Percentiles rank a stretch among this genome's conserved stretches.
Evolutionary conservation across 2,888 invertebrate species (phyloP).

Genomic region (Drosophila emarginata): DNA sequence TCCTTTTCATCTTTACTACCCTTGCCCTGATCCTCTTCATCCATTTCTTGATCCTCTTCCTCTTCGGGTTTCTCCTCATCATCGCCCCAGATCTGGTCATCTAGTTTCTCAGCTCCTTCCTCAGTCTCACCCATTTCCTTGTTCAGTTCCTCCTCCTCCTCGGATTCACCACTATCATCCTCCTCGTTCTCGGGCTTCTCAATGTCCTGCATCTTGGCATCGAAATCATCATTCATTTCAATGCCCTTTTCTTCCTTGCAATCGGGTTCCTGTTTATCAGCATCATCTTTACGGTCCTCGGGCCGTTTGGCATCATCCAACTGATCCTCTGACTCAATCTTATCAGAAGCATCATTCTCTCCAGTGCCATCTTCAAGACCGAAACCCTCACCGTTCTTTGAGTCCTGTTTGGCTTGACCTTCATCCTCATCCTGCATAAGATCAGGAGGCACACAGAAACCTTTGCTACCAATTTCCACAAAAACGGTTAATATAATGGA

Average conservation of each 20-base stretch:
- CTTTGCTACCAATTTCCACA: slow-evolving; percentile 91
- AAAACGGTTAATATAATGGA: slow-evolving; percentile 93
- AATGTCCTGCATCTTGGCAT: slow-evolving; percentile 86
- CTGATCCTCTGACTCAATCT: slow-evolving; percentile 92
- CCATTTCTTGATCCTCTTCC: slow-evolving; percentile 84
- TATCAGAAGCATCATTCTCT: slow-evolving; percentile 96
- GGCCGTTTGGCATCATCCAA: slow-evolving; percentile 93
- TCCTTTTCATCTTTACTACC: slow-evolving; percentile 91
- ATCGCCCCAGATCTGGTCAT: slow-evolving; percentile 92
- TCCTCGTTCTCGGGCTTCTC: slow-evolving; percentile 85
- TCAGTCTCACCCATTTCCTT: slow-evolving; percentile 98
- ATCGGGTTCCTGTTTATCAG: slow-evolving; percentile 88
- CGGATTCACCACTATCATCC: slow-evolving; percentile 85
- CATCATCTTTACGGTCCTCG: slow-evolving; percentile 85
- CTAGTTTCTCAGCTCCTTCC: slow-evolving; percentile 91
- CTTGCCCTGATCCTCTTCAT: slow-evolving; percentile 86
- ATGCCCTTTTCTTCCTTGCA: slow-evolving; percentile 95
- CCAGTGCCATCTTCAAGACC: slow-evolving; percentile 94
- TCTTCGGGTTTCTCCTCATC: slow-evolving; percentile 90
- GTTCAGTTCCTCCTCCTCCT: slow-evolving; percentile 91
- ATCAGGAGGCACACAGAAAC: slow-evolving; percentile 96
- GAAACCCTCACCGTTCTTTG: slow-evolving; percentile 88
- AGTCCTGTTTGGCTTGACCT: slow-evolving; percentile 84
- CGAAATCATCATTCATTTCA: slow-evolving; percentile 98
- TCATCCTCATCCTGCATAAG: slow-evolving; percentile 88